Evolutionary conservation across 2,888 invertebrate species (phyloP).

Genomic region (Erannis defoliaria): DNA sequence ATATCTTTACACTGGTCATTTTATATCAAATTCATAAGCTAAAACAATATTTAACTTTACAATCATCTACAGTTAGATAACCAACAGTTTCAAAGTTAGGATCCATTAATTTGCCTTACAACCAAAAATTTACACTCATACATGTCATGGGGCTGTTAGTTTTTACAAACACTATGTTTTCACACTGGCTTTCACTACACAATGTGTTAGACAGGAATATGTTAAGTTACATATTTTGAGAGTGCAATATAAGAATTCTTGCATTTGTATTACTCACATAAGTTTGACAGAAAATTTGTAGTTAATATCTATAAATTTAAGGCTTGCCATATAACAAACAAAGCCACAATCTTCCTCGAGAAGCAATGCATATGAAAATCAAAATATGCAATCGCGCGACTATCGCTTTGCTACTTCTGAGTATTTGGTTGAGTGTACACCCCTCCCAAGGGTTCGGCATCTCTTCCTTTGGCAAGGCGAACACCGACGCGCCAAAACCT

Average conservation of each 20-base stretch:
- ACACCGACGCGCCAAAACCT: constrained; percentile 76
- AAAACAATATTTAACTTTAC: not conserved
- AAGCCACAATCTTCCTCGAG: not conserved
- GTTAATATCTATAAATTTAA: not conserved
- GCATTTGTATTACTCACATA: not conserved
- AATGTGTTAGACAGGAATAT: not conserved
- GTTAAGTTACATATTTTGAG: not conserved
- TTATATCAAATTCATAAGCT: not conserved
- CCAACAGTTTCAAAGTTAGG: not conserved
- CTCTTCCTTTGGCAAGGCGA: constrained; percentile 78
- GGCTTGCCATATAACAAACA: not conserved
- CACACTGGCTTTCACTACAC: constrained; percentile 36
- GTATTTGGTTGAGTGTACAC: constrained; percentile 59
- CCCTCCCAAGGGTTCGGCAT: constrained; percentile 69
- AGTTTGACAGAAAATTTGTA: not conserved
- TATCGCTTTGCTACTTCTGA: constrained; percentile 48
- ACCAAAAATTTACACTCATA: not conserved
- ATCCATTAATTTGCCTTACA: not conserved
- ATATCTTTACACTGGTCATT: too few relatives aligned
- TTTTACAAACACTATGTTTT: constrained; percentile 15
- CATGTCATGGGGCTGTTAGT: constrained; percentile 27
- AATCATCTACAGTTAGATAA: not conserved
- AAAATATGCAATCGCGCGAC: constrained; percentile 45
- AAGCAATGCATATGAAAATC: constrained; percentile 42
- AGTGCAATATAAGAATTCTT: not conserved